Conservation (phyloP, 2,888 invertebrate species). For the Limulus polyphemus region DNA sequence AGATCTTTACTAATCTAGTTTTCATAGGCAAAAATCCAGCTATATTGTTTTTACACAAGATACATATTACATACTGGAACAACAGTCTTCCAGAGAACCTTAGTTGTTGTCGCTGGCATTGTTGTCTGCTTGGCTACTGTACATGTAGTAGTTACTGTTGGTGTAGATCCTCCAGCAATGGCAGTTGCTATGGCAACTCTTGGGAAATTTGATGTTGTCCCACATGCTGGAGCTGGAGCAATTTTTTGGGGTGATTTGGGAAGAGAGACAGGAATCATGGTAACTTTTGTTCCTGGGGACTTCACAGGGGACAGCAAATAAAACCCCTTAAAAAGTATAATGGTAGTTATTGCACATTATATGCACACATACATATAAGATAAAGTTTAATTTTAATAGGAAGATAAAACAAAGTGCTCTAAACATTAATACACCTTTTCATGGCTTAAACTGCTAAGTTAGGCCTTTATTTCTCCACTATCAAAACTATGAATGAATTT, state of each 20-base stretch:
- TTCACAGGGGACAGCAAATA: conserved; percentile 32
- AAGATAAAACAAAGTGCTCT: too few relatives aligned
- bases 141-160: conserved; percentile 5
- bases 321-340: too few relatives aligned
- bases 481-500: too few relatives aligned
- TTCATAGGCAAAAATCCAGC: too few relatives aligned
- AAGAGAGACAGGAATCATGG: conserved; percentile 41
- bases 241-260: conserved; percentile 59
- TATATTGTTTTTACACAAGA: too few relatives aligned
- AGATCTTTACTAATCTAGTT: not conserved
- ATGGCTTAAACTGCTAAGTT: too few relatives aligned
- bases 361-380: too few relatives aligned
- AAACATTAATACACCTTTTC: too few relatives aligned
- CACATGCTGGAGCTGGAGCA: conserved; percentile 45
- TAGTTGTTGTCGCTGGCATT: conserved; percentile 32
- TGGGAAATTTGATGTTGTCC: conserved; percentile 24
- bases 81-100: conserved; percentile 33
- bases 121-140: conserved; percentile 2
- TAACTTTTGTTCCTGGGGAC: conserved; percentile 41
- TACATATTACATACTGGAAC: conserved; percentile 27
- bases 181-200: conserved; percentile 6
- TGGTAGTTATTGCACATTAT: too few relatives aligned
- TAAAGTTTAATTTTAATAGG: too few relatives aligned
- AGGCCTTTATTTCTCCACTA: too few relatives aligned
- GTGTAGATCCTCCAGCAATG: conserved; percentile 6